These are phyloP conservation scores for Scolopax bukidnonensis DNA, from an alignment of 2,797 vertebrate genomes.

Conservation along the genomic window DNA sequence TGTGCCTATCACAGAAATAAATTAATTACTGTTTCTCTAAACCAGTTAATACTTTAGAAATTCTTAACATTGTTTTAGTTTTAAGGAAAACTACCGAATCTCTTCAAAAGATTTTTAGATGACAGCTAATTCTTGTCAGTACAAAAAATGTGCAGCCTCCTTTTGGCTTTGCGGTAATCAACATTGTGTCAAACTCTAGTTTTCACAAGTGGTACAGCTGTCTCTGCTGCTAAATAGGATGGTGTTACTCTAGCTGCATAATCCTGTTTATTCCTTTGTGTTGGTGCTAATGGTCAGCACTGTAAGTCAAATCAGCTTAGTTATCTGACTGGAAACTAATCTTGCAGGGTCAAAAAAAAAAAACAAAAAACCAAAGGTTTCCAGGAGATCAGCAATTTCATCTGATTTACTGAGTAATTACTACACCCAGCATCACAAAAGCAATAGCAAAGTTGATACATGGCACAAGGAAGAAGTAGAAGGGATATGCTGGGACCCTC, in stretches of 20 bases:
- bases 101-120: not conserved
- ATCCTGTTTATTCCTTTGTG: not conserved
- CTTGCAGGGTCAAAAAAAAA: not conserved
- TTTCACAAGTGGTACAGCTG: not conserved
- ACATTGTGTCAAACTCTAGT: not conserved
- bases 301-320: not conserved
- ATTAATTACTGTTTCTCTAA: not conserved
- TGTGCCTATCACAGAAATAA: not conserved
- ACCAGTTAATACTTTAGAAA: not conserved
- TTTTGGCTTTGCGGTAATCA: not conserved
- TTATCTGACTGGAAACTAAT: not conserved
- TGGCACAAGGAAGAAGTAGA: not conserved
- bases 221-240: not conserved
- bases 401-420: not conserved
- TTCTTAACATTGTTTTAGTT: not conserved
- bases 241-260: not conserved
- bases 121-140: not conserved
- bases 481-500: rapidly evolving
- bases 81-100: not conserved
- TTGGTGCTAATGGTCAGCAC: not conserved
- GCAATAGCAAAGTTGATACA: not conserved
- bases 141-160: not conserved
- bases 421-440: not conserved
- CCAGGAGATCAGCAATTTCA: not conserved
- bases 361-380: not conserved